A percentile compares a stretch with the other conserved stretches of the same genome.
Evolutionary conservation across 2,888 invertebrate species (phyloP).

Genomic region (Drosophila prolongata): DNA sequence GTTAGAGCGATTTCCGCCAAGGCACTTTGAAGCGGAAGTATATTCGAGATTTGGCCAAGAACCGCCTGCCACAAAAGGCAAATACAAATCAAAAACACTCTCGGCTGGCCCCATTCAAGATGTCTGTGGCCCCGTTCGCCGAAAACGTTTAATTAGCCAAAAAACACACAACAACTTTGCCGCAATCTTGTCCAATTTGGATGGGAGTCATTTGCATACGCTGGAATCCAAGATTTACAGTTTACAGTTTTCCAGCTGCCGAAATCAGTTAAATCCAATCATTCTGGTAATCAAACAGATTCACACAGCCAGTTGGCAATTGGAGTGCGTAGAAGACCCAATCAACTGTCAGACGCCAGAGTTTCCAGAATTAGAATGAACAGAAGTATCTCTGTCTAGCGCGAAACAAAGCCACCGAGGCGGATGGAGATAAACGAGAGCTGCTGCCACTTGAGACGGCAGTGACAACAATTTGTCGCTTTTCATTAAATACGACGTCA

Average conservation of each 20-base stretch:
- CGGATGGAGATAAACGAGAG: conserved; percentile 17
- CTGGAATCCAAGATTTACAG: conserved; percentile 17
- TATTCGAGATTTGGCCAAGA: conserved; percentile 47
- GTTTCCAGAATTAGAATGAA: background rate
- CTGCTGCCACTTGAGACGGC: conserved; percentile 64
- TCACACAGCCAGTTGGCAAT: conserved; percentile 10
- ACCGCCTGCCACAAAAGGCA: conserved; percentile 29
- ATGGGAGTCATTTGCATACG: conserved; percentile 37
- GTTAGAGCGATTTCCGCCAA: conserved; percentile 63
- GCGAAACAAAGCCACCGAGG: conserved; percentile 4
- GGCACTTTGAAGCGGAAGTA: conserved; percentile 62
- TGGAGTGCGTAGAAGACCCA: background rate
- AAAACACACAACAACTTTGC: conserved; percentile 10
- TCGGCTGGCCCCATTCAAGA: conserved; percentile 28
- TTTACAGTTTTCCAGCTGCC: conserved; percentile 11
- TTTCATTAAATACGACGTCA: conserved; percentile 45
- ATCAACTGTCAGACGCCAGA: conserved; percentile 5
- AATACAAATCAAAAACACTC: conserved; percentile 25
- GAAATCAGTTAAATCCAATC: conserved; percentile 7
- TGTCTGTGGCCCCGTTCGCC: conserved; percentile 53
- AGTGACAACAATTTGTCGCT: conserved; percentile 64
- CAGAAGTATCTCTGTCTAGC: conserved; percentile 13
- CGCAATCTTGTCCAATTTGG: conserved; percentile 30
- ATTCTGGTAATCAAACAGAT: conserved; percentile 7
- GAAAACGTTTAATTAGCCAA: conserved; percentile 34